Percentiles rank a stretch among this genome's conserved stretches.
phyloP scores from a whole-genome alignment of 1,140 invertebrate genomes.

The Panagrolaimus sp. region DNA sequence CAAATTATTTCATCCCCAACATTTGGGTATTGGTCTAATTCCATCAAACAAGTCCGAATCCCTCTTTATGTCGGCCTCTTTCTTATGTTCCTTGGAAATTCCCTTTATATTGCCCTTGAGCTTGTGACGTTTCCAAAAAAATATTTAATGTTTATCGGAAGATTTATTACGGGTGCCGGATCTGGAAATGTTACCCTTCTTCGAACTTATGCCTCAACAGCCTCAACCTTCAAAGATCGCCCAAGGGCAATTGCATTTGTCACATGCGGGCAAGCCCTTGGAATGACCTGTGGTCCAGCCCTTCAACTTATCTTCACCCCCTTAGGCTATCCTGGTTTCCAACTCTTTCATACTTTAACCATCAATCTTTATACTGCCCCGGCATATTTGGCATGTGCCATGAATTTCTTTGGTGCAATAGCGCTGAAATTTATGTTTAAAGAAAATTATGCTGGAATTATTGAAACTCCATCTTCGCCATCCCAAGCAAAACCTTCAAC shows the following conservation, averaged over 20 bases:
- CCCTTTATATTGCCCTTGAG: conserved; percentile 33
- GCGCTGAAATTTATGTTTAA: conserved; percentile 25
- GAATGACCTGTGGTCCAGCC: conserved; percentile 38
- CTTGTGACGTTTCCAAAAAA: conserved; percentile 27
- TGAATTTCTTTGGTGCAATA: conserved; percentile 33
- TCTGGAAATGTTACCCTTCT: conserved; percentile 37
- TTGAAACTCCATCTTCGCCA: background rate
- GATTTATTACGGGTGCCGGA: conserved; percentile 21
- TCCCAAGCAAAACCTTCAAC: background rate
- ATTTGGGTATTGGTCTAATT: conserved; percentile 24
- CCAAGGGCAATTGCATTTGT: conserved; percentile 46
- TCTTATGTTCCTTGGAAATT: conserved; percentile 25
- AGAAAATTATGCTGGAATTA: conserved; percentile 35
- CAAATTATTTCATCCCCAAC: conserved; percentile 25
- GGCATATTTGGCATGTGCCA: conserved; percentile 33
- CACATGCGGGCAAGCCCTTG: conserved; percentile 42
- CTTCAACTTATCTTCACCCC: conserved; percentile 32
- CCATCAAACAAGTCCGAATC: conserved; percentile 15
- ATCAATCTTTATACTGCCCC: conserved; percentile 37
- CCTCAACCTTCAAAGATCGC: conserved; percentile 34
- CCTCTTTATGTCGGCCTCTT: conserved; percentile 16
- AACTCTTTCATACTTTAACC: conserved; percentile 2
- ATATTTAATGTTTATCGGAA: conserved; percentile 17
- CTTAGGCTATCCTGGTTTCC: conserved; percentile 28
- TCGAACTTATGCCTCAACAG: conserved; percentile 45